Evolutionary conservation across 1,140 invertebrate genomes (phyloP).

Genomic region (Lucilia cuprina): DNA sequence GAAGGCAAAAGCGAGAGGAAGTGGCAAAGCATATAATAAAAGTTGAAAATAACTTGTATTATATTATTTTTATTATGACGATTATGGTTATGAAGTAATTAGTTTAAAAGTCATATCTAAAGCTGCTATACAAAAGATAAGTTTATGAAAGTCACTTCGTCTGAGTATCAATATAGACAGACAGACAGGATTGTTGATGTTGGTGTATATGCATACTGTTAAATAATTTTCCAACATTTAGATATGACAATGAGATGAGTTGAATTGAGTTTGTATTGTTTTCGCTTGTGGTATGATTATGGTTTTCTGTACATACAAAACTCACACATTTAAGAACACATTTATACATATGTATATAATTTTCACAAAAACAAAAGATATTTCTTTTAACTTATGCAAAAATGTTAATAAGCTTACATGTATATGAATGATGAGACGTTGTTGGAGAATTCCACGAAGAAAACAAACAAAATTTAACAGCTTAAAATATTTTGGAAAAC

Average conservation of each 20-base stretch:
- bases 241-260: neutral
- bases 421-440: neutral
- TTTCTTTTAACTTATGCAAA: neutral
- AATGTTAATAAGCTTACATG: neutral
- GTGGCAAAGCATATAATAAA: neutral
- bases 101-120: constrained; percentile 16
- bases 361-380: neutral
- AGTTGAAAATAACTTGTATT: neutral
- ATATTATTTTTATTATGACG: constrained; percentile 24
- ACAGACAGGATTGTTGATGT: too few species aligned
- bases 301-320: neutral
- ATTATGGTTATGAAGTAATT: constrained; percentile 16
- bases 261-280: neutral
- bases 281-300: neutral
- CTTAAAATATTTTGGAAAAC: too few species aligned
- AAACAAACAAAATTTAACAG: too few species aligned
- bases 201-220: neutral
- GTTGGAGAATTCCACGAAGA: too few species aligned
- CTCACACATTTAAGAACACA: too few species aligned
- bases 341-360: neutral
- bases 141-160: neutral
- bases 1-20: neutral
- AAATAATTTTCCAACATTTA: neutral
- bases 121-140: neutral
- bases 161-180: neutral